Evolutionary conservation across 2,113 vertebrate species (phyloP).

Genomic region (Oryzias javanicus): DNA sequence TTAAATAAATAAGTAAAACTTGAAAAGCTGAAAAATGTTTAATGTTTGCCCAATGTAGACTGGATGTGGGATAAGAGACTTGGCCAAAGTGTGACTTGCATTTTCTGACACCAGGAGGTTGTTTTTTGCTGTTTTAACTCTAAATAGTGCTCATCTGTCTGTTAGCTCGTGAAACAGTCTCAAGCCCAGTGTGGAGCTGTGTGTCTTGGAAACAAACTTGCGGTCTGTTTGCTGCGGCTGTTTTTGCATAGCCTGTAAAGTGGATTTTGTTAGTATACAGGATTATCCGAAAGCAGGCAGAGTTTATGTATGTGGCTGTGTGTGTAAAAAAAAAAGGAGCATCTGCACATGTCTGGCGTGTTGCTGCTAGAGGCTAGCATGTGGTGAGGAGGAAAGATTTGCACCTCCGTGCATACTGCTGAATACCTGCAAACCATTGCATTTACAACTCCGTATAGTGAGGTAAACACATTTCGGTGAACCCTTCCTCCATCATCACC

Average conservation of each 20-base stretch:
- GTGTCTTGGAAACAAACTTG: slow-evolving; percentile 65
- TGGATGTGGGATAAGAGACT: slow-evolving; percentile 75
- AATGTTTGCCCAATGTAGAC: slow-evolving; percentile 69
- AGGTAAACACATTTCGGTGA: slow-evolving; percentile 68
- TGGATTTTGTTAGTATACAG: slow-evolving; percentile 68
- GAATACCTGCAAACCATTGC: slow-evolving; percentile 75
- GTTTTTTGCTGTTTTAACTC: slow-evolving; percentile 57
- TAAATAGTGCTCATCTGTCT: slow-evolving; percentile 51
- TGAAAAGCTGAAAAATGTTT: slow-evolving; percentile 71
- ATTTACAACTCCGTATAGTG: slow-evolving; percentile 69
- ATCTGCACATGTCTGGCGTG: slow-evolving; percentile 54
- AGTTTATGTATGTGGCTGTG: slow-evolving; percentile 32
- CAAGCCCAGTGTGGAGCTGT: slow-evolving; percentile 59
- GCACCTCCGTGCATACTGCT: slow-evolving; percentile 61
- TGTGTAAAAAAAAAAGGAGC: slow-evolving; percentile 29
- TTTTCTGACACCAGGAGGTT: slow-evolving; percentile 53
- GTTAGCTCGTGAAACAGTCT: slow-evolving; percentile 52
- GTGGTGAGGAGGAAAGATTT: slow-evolving; percentile 67
- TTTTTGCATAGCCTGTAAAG: slow-evolving; percentile 57
- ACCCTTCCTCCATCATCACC: background rate
- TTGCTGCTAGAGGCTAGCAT: slow-evolving; percentile 60
- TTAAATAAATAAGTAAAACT: slow-evolving; percentile 69
- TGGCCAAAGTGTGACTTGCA: slow-evolving; percentile 64
- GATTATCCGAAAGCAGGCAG: slow-evolving; percentile 63
- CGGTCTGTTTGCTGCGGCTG: slow-evolving; percentile 63